Percentiles rank a stretch among this genome's conserved stretches.
Evolutionary conservation across 2,797 vertebrate genomes (phyloP).

Genomic region (Percopsis omiscomaycus): DNA sequence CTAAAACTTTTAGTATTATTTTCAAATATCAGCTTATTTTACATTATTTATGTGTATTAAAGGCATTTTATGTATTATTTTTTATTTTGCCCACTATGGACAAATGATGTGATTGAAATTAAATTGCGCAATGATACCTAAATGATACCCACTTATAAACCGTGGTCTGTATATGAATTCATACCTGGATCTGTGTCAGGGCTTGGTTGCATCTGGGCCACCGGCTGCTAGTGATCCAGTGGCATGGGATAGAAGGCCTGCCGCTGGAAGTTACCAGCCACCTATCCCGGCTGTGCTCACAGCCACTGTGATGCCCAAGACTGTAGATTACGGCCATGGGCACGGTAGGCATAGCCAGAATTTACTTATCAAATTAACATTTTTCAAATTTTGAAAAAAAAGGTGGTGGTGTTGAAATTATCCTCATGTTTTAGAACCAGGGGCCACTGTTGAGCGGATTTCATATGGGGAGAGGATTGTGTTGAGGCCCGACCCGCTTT

Average conservation of each 20-base stretch:
- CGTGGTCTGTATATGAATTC: background rate
- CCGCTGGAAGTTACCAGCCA: slow-evolving; percentile 55
- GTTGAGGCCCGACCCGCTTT: slow-evolving; percentile 87
- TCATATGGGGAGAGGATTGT: slow-evolving; percentile 95
- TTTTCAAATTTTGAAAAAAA: background rate
- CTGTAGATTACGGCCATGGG: slow-evolving; percentile 92
- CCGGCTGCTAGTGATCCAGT: slow-evolving; percentile 24
- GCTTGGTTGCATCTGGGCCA: slow-evolving; percentile 62
- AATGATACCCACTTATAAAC: background rate
- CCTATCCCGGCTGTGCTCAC: slow-evolving; percentile 69
- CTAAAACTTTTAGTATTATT: background rate
- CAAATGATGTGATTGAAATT: background rate
- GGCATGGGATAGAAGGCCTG: slow-evolving; percentile 78
- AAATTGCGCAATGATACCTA: no score
- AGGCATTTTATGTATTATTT: background rate
- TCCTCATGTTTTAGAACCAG: slow-evolving; percentile 78
- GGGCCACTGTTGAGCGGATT: slow-evolving; percentile 91
- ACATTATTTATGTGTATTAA: background rate
- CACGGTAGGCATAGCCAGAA: slow-evolving; percentile 76
- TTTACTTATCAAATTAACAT: background rate
- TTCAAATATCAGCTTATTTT: background rate
- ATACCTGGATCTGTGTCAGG: slow-evolving; percentile 46
- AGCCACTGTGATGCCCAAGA: slow-evolving; percentile 85
- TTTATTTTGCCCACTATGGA: background rate
- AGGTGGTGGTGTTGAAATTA: slow-evolving; percentile 5